Base-by-base conservation (phyloP, 1,140 invertebrate species). In the Stenopsyche tienmushanensis region DNA sequence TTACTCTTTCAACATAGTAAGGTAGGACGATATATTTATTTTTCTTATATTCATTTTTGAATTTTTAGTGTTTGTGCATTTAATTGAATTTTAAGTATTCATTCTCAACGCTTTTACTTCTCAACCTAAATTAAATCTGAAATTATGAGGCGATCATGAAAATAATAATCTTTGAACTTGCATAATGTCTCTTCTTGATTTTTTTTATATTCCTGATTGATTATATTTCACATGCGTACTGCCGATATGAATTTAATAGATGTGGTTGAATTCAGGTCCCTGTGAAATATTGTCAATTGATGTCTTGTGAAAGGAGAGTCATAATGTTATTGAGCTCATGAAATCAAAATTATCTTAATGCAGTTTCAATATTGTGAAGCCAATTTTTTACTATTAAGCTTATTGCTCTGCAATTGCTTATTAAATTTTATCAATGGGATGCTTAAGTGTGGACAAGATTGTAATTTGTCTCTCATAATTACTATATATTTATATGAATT, bases 1-100 rank as follows among this genome's bases (percentile, higher is more conserved):
- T 88, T 99, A 65, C 89, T 98, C 65, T 98, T 99, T 83, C 96
- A 95, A 70, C 96, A 97, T 78, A 97, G 95, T 88, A 98, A 99
- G 94, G 97, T 99, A 90, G 74, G 67, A 55, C 41, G 0, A 50
- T 17, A 9, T 41, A 21, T 41, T 41, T 13, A 7, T 7, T 34
- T 47, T 8, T 18, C 17, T 47, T 5, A 47, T 15, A 18, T 47
- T 8, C 7, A 20, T 47, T 41, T 49, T 23, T 25, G 13, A 24
- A n/a, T 64, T 55, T 39, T 69, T 52, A 69, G 53, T 66, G 64
- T 69, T 60, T 66, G 67, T 69, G 64, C 44, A 65, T 65, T 66
- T 65, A 57, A 65, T 64, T 39, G 49, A 24, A n/a, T n/a, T 21
- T 39, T 42, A 58, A 60, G 57, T 60, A 60, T 60, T 60, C 29